These are phyloP conservation scores for Porites cylindrica DNA, from an alignment of 92 coral and sea anemone genomes.

Conservation along the genomic window DNA sequence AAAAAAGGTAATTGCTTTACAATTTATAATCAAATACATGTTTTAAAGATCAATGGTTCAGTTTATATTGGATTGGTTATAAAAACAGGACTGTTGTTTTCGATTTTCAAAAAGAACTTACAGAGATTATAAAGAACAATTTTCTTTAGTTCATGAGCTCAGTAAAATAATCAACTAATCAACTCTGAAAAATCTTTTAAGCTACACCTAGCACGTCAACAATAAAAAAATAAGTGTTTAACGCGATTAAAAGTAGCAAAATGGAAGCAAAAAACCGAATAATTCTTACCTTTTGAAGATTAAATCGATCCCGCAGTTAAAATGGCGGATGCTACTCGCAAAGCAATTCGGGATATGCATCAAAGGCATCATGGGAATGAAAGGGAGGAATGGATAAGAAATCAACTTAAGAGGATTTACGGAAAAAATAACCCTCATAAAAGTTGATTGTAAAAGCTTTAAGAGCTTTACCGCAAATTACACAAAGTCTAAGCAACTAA, in stretches of 20 bases:
- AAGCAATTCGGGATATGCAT: background rate
- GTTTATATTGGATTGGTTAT: background rate
- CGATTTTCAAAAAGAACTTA: background rate
- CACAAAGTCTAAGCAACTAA: background rate
- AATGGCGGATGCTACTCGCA: background rate
- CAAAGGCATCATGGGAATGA: background rate
- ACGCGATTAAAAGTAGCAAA: background rate
- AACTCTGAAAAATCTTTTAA: too few relatives aligned
- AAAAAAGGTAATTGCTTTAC: background rate
- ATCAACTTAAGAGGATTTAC: background rate
- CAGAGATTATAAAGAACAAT: background rate
- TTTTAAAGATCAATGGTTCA: background rate
- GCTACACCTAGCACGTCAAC: background rate
- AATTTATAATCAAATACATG: background rate
- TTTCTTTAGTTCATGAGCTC: too few relatives aligned
- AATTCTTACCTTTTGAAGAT: constrained; percentile 14
- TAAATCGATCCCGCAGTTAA: background rate
- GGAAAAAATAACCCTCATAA: too few relatives aligned
- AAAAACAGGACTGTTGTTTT: background rate
- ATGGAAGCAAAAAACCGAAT: background rate
- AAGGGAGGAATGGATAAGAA: background rate
- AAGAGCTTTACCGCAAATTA: too few relatives aligned
- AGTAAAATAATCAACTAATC: too few relatives aligned
- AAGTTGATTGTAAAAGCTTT: background rate
- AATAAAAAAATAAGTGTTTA: background rate